These are phyloP conservation scores for Triplophysa dalaica DNA, from an alignment of 2,113 vertebrate species.

Conservation along the genomic window DNA sequence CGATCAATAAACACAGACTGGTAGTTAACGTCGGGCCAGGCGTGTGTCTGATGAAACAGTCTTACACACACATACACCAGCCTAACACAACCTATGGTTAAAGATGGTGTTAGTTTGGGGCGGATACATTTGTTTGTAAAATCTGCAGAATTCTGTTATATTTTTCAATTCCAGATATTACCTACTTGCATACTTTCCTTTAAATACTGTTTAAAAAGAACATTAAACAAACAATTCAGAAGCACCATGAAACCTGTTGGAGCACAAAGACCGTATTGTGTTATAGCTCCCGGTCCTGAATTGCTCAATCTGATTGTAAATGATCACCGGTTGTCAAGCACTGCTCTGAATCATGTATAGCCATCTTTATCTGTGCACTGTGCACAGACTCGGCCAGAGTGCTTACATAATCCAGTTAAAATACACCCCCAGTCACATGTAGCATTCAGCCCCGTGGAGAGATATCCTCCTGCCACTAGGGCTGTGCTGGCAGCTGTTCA, in stretches of 20 bases:
- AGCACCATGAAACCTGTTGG: not conserved
- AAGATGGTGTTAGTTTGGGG: too few relatives aligned
- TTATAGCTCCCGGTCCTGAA: conserved; percentile 50
- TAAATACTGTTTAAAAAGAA: too few relatives aligned
- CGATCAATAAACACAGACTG: too few relatives aligned
- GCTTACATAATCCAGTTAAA: conserved; percentile 81
- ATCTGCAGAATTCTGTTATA: too few relatives aligned
- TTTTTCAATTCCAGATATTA: too few relatives aligned
- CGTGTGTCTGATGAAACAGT: too few relatives aligned
- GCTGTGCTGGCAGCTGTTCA: conserved; percentile 71
- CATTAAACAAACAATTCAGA: not conserved
- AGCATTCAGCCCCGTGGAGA: conserved; percentile 71
- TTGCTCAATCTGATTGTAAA: conserved; percentile 63
- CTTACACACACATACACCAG: too few relatives aligned
- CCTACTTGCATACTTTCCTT: too few relatives aligned
- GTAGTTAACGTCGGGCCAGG: too few relatives aligned
- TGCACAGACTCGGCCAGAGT: conserved; percentile 67
- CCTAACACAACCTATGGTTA: too few relatives aligned
- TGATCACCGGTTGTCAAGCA: conserved; percentile 58
- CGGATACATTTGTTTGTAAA: too few relatives aligned
- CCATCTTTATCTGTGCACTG: conserved; percentile 66
- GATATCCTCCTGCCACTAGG: conserved; percentile 71
- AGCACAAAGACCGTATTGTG: conserved; percentile 3
- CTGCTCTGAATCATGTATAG: conserved; percentile 69
- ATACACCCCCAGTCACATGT: conserved; percentile 79